Percentiles rank a stretch among this genome's conserved stretches.
phyloP scores from a whole-genome alignment of 2,113 vertebrate species.

The Candoia aspera region DNA sequence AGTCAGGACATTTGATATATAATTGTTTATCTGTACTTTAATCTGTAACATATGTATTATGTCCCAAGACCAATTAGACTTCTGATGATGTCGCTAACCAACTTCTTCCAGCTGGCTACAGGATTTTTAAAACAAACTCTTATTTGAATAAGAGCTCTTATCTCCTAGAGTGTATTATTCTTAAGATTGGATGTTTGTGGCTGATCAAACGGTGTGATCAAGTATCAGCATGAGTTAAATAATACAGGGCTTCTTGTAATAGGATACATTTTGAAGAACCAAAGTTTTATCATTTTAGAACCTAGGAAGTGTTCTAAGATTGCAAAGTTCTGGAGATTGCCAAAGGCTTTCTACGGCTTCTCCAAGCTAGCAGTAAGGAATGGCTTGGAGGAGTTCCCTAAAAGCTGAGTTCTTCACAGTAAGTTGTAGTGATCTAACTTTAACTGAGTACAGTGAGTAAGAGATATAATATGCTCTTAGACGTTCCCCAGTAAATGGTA shows the following conservation, averaged over 20 bases:
- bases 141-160: neutral
- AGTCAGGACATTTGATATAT: conserved; percentile 14
- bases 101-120: neutral
- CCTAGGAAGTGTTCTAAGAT: neutral
- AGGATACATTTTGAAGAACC: neutral
- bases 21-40: conserved; percentile 49
- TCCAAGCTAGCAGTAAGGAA: neutral
- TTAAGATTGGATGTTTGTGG: neutral
- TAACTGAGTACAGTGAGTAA: no score
- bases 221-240: neutral
- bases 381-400: neutral
- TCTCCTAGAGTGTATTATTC: neutral
- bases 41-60: neutral
- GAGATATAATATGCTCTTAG: neutral
- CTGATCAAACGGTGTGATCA: neutral
- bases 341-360: neutral
- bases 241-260: neutral
- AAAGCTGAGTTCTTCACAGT: no score
- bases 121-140: neutral
- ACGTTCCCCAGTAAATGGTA: no score
- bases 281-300: neutral
- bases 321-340: neutral
- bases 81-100: neutral
- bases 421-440: no score
- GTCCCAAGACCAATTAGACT: neutral